Percentiles rank a stretch among this genome's conserved stretches.
phyloP scores from a whole-genome alignment of 2,888 invertebrate species.

The Anticlea derivata region DNA sequence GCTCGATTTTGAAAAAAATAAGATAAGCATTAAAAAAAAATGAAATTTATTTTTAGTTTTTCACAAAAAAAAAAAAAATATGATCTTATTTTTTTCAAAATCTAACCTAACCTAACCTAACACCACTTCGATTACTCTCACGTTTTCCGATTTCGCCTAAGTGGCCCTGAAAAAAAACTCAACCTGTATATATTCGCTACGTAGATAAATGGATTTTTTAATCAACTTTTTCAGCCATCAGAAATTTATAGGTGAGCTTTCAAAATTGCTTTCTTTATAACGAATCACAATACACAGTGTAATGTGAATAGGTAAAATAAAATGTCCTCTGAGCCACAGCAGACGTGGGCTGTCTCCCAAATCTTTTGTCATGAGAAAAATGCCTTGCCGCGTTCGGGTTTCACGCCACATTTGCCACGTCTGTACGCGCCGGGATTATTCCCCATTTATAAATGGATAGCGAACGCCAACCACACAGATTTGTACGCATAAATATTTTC shows the following conservation, averaged over 20 bases:
- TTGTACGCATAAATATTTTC: constrained; percentile 61
- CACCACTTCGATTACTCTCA: no score
- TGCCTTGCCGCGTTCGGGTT: constrained; percentile 67
- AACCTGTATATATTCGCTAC: no score
- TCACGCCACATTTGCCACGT: constrained; percentile 75
- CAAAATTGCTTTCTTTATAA: constrained; percentile 1
- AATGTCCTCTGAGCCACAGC: constrained; percentile 40
- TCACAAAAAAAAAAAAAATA: no score
- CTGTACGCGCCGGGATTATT: constrained; percentile 69
- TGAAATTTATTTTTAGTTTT: no score
- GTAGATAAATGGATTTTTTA: constrained; percentile 19
- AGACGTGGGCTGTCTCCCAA: constrained; percentile 61
- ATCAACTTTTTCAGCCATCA: neutral
- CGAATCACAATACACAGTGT: neutral
- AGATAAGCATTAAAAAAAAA: no score
- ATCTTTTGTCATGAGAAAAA: constrained; percentile 75
- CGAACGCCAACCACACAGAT: constrained; percentile 63
- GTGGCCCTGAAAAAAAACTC: no score
- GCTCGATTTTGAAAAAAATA: no score
- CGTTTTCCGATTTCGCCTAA: no score
- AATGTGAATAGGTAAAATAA: constrained; percentile 15
- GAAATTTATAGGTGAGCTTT: neutral
- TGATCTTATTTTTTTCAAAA: no score
- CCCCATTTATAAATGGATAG: constrained; percentile 76
- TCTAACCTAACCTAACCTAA: no score